These are phyloP conservation scores for Odontocerum albicorne DNA, from an alignment of 2,888 invertebrate genomes.

Conservation along the genomic window DNA sequence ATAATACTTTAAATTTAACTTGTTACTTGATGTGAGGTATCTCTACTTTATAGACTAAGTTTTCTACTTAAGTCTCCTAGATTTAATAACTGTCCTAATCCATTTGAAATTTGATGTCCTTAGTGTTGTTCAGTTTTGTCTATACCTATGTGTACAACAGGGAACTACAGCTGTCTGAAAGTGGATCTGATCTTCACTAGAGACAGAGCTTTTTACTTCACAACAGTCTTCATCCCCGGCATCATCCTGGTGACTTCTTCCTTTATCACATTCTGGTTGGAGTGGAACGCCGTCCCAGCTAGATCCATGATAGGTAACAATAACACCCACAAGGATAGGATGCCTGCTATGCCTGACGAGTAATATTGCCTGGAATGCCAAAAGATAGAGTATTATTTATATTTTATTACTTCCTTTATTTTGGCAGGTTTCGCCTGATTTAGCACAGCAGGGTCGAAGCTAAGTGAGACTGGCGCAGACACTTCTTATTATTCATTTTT, in stretches of 20 bases:
- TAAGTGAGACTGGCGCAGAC: background rate
- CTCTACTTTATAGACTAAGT: too few relatives aligned
- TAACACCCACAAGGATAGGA: background rate
- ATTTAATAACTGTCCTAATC: too few relatives aligned
- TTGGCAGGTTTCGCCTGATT: background rate
- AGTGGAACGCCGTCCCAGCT: constrained; percentile 89
- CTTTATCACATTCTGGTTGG: constrained; percentile 86
- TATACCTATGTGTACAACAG: constrained; percentile 49
- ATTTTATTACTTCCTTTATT: background rate
- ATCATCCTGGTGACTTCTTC: constrained; percentile 88
- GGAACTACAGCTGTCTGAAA: constrained; percentile 88
- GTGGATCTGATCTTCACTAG: constrained; percentile 86
- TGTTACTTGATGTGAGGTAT: too few relatives aligned
- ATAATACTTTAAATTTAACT: too few relatives aligned
- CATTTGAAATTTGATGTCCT: too few relatives aligned
- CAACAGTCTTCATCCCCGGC: constrained; percentile 88
- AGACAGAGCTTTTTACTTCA: constrained; percentile 89
- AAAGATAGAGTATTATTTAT: background rate
- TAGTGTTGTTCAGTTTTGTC: too few relatives aligned
- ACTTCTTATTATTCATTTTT: background rate
- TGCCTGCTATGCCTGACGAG: constrained; percentile 8
- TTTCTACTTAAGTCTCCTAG: too few relatives aligned
- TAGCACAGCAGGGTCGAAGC: background rate
- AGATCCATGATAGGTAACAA: constrained; percentile 83
- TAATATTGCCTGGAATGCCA: constrained; percentile 22